Evolutionary conservation across 2,888 invertebrate genomes (phyloP).

Genomic region (Drosophila tripunctata): DNA sequence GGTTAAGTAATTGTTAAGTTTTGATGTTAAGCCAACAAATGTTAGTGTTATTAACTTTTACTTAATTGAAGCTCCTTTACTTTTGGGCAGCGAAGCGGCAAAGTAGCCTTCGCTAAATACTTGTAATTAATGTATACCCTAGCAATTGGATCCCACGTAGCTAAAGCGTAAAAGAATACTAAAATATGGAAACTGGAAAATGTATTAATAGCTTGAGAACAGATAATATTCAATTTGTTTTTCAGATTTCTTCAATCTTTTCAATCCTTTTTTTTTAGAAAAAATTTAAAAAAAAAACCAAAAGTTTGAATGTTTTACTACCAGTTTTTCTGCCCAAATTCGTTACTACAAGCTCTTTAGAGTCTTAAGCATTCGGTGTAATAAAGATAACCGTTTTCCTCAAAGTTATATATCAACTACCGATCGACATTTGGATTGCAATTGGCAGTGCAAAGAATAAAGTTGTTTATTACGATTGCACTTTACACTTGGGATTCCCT

Average conservation of each 20-base stretch:
- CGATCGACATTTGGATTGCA: conserved; percentile 17
- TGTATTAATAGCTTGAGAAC: too few species aligned
- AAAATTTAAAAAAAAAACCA: too few species aligned
- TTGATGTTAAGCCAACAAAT: conserved; percentile 59
- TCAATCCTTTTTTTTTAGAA: too few species aligned
- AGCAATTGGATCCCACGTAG: too few species aligned
- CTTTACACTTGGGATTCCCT: background rate
- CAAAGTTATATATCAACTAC: conserved; percentile 2
- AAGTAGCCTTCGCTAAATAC: conserved; percentile 32
- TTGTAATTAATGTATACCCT: background rate
- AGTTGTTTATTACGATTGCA: background rate
- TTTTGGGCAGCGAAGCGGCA: conserved; percentile 36
- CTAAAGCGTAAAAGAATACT: too few species aligned
- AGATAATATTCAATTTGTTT: too few species aligned
- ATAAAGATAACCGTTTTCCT: background rate
- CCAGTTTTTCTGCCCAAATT: too few species aligned
- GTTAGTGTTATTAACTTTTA: conserved; percentile 55
- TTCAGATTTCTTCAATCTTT: too few species aligned
- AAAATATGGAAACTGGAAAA: too few species aligned
- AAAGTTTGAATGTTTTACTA: too few species aligned
- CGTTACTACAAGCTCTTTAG: background rate
- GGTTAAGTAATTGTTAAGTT: conserved; percentile 69
- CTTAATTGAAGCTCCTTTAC: conserved; percentile 35
- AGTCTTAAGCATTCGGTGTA: background rate
- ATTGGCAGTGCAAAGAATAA: conserved; percentile 19